Evolutionary conservation across 2,113 vertebrate genomes (phyloP).

Genomic region (Rattus rattus): DNA sequence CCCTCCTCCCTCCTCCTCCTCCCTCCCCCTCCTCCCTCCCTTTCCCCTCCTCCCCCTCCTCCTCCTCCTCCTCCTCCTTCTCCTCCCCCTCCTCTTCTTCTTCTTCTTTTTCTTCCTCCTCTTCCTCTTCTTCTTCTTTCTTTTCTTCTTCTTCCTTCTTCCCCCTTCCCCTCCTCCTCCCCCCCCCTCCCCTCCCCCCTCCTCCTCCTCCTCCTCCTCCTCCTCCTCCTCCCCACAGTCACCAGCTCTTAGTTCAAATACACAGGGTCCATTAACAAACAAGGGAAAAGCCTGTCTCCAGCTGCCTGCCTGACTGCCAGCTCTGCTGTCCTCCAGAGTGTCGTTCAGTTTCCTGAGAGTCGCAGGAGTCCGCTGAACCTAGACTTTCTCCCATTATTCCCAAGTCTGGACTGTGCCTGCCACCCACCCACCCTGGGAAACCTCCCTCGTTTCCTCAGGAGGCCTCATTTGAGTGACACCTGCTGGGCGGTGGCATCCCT

Average conservation of each 20-base stretch:
- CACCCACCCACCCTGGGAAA: not conserved
- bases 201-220: not conserved
- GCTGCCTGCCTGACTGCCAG: not conserved
- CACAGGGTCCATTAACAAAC: not conserved
- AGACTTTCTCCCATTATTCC: not conserved
- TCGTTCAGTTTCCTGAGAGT: not conserved
- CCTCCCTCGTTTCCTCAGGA: not conserved
- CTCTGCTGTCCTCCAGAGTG: not conserved
- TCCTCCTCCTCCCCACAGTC: not conserved
- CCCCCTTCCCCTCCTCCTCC: too few species aligned
- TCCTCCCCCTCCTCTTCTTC: too few species aligned
- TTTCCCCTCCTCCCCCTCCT: too few species aligned
- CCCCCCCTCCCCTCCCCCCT: too few species aligned
- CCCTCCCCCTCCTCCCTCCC: too few species aligned
- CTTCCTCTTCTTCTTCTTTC: too few species aligned
- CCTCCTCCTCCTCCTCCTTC: too few species aligned
- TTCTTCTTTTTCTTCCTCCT: too few species aligned
- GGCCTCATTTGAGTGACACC: not conserved
- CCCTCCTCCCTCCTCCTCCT: too few species aligned
- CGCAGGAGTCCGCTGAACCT: accelerated
- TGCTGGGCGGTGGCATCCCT: not conserved
- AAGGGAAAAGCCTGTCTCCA: not conserved
- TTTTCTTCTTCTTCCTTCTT: too few species aligned
- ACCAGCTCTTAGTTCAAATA: not conserved
- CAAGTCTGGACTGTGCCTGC: not conserved